Conservation (phyloP, 2,888 invertebrate genomes). For the Ophioninae sp. region DNA sequence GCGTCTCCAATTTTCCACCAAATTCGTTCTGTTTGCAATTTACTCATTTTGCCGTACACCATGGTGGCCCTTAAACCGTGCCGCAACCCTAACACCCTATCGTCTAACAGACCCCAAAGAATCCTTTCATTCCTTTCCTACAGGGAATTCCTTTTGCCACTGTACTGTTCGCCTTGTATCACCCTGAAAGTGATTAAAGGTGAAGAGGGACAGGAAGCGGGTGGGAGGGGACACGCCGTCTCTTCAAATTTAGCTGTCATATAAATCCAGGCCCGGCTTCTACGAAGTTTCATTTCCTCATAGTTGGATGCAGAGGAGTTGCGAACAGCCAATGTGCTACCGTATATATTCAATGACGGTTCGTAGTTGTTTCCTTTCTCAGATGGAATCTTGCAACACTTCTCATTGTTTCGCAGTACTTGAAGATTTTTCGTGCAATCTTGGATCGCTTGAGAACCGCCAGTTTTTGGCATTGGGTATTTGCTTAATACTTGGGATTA, state of each 20-base stretch:
- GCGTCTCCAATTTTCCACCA: constrained; percentile 68
- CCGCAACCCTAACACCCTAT: constrained; percentile 2
- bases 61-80: constrained; percentile 42
- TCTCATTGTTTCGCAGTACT: constrained; percentile 13
- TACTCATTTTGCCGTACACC: constrained; percentile 64
- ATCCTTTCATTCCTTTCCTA: constrained; percentile 32
- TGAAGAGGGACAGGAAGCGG: constrained; percentile 45
- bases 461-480: constrained; percentile 22
- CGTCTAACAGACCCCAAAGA: constrained; percentile 40
- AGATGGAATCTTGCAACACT: constrained; percentile 30
- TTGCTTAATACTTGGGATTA: background rate
- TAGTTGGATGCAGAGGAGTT: background rate
- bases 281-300: constrained; percentile 66
- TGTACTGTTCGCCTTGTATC: constrained; percentile 1
- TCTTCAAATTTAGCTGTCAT: constrained; percentile 72
- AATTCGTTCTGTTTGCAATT: constrained; percentile 69
- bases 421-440: background rate
- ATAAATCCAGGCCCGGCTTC: constrained; percentile 65
- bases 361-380: background rate
- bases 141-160: constrained; percentile 23
- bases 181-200: constrained; percentile 43
- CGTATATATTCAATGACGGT: constrained; percentile 7
- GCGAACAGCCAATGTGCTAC: background rate
- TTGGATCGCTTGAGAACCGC: background rate
- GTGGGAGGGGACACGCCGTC: constrained; percentile 37